Evolutionary conservation across 2,888 invertebrate genomes (phyloP), one percentile per base, ranked within the genome.

Genomic region (Ophion obscuratus): DNA sequence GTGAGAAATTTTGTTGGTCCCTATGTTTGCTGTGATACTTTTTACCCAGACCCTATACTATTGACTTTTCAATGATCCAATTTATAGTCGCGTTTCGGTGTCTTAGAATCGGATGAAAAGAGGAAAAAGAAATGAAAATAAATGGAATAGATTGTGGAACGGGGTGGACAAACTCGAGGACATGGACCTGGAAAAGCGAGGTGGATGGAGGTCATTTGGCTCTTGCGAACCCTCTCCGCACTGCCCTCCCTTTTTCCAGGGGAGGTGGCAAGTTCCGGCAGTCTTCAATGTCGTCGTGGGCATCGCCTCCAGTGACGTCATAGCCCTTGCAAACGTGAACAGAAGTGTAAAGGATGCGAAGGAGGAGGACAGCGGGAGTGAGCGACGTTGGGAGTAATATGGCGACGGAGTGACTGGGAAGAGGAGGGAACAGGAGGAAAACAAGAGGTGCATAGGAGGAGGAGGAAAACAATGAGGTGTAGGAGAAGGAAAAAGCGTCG

Each of bases 271-370:
- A 83, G 85, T 85, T 85, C 71, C 88, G 81, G 64, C 86, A 82
- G 87, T 20, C 85, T 77, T 62, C 73, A 84, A 76, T 79, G 87
- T 83, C 84, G 84, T 86, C 86, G 84, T 85, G 88, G 88, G 88
- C 87, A 85, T 85, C 88, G 87, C 83, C 74, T 64, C 68, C 77
- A 78, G 85, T 90, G 90, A 90, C 90, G 90, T 90, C 90, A 90
- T 88, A 76, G 81, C 86, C 87, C 86, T 84, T 70, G 85, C 62
- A 73, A 80, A 84, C 68, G 36, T 27, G 79, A 68, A 44, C 61
- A 27, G 70, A 27, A 36, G 66, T 14, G 53, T 64, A 87, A 80
- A 66, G 79, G 80, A 59, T 14, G 64, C 73, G 57, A 76, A 59
- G 66, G 59, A 68, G 67, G 27, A 44, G 27, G 11, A 44, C 31